phyloP scores from a whole-genome alignment of 2,888 invertebrate species.

The Ophion ventricosus region DNA sequence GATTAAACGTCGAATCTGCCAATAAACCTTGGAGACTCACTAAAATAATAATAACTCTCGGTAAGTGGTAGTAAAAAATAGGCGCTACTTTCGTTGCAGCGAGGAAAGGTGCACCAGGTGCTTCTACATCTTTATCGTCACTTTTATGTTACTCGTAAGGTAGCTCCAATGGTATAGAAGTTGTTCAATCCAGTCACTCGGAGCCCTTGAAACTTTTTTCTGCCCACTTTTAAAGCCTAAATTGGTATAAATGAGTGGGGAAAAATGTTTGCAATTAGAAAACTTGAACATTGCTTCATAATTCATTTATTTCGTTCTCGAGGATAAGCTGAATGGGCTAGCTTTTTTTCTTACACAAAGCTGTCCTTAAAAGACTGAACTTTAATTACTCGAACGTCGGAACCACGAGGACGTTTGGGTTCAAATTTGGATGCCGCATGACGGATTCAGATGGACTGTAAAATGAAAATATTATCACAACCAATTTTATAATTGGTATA shows the following conservation, averaged over 20 bases:
- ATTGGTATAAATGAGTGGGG: background rate
- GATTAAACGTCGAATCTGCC: constrained; percentile 69
- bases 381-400: no score
- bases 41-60: constrained; percentile 84
- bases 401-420: no score
- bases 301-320: no score
- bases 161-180: background rate
- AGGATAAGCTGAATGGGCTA: no score
- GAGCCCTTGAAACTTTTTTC: background rate
- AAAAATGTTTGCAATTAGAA: no score
- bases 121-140: background rate
- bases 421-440: no score
- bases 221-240: background rate
- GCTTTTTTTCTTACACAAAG: no score
- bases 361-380: no score
- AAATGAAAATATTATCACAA: no score
- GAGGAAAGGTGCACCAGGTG: constrained; percentile 1
- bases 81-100: background rate
- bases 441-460: no score
- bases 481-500: no score
- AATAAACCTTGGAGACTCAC: constrained; percentile 83
- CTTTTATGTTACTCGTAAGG: constrained; percentile 15
- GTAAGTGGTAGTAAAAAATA: constrained; percentile 12
- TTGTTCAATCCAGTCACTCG: background rate
- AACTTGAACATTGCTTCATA: no score